Percentiles rank a stretch among this genome's conserved stretches.
Evolutionary conservation across 2,113 vertebrate species (phyloP).

Genomic region (Orycteropus afer): DNA sequence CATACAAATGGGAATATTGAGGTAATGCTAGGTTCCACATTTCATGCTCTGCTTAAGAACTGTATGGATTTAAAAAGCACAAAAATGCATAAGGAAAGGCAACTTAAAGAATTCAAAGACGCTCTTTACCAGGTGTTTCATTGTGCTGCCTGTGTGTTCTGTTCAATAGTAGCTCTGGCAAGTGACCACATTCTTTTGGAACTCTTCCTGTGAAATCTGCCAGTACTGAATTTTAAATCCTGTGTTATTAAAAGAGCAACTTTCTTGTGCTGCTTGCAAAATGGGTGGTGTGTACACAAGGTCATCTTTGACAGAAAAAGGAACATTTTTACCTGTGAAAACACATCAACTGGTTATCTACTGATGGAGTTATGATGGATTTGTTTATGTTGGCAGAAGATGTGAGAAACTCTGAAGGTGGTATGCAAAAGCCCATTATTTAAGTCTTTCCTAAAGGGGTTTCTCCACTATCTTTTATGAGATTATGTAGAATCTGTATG

Average conservation of each 20-base stretch:
- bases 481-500: constrained; percentile 7
- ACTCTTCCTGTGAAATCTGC: constrained; percentile 44
- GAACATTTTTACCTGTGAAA: not conserved
- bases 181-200: constrained; percentile 59
- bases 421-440: not conserved
- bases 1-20: not conserved
- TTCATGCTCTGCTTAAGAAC: not conserved
- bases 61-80: constrained; percentile 27
- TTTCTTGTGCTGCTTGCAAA: not conserved
- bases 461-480: not conserved
- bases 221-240: constrained; percentile 67
- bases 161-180: not conserved
- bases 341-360: not conserved
- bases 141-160: not conserved
- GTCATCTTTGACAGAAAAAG: constrained; percentile 39
- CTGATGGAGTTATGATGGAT: not conserved
- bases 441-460: constrained; percentile 11
- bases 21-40: not conserved
- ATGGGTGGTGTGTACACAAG: constrained; percentile 4
- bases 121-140: constrained; percentile 58
- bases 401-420: not conserved
- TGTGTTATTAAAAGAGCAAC: constrained; percentile 62
- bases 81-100: constrained; percentile 42
- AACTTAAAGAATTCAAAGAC: constrained; percentile 62
- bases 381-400: constrained; percentile 34